phyloP scores from a whole-genome alignment of 2,797 vertebrate species.

The Distichodus sexfasciatus region DNA sequence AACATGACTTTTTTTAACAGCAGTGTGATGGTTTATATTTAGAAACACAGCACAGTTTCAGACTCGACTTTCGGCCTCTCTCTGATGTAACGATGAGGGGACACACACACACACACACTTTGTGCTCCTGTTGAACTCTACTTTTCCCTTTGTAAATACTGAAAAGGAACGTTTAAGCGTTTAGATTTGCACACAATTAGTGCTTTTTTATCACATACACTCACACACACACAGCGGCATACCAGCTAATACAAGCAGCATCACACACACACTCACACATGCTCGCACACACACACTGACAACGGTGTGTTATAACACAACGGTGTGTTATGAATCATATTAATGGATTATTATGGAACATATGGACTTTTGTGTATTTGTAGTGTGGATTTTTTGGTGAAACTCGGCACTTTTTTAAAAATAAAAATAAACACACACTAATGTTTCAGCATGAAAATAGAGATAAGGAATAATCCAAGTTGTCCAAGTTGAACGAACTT shows the following conservation, averaged over 20 bases:
- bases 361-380: conserved; percentile 30
- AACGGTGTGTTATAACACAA: conserved; percentile 38
- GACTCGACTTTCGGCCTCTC: too few species aligned
- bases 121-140: conserved; percentile 15
- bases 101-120: background rate
- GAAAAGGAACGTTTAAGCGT: conserved; percentile 12
- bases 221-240: conserved; percentile 19
- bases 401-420: conserved; percentile 30
- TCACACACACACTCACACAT: conserved; percentile 14
- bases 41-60: too few species aligned
- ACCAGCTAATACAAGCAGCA: conserved; percentile 37
- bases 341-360: conserved; percentile 34
- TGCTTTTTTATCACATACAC: conserved; percentile 42
- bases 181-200: conserved; percentile 51
- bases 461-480: background rate
- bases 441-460: background rate
- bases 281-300: conserved; percentile 20
- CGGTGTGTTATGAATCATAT: conserved; percentile 39
- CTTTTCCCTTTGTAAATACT: conserved; percentile 49
- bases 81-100: conserved; percentile 37
- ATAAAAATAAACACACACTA: background rate
- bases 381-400: conserved; percentile 40
- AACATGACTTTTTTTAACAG: too few species aligned
- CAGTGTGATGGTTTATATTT: too few species aligned
- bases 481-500: too few species aligned